phyloP scores from a whole-genome alignment of 2,888 invertebrate species.

The Hirtodrosophila confusa region DNA sequence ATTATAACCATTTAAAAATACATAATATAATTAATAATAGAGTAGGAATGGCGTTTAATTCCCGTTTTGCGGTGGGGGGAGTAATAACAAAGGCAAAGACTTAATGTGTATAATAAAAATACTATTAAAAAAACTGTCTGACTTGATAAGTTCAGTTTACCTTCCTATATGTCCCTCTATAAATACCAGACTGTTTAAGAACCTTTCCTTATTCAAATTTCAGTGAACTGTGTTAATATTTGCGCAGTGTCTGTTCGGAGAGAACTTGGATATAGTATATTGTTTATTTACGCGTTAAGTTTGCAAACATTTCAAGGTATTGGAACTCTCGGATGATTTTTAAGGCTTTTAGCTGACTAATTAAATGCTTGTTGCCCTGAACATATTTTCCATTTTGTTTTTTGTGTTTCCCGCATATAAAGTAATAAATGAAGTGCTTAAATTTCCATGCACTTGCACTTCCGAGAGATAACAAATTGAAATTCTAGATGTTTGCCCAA shows the following conservation, averaged over 20 bases:
- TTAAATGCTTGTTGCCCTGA: conserved; percentile 26
- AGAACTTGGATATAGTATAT: background rate
- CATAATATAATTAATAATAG: conserved; percentile 23
- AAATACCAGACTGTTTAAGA: conserved; percentile 15
- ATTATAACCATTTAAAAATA: conserved; percentile 12
- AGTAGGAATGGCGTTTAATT: background rate
- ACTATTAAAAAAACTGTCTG: conserved; percentile 5
- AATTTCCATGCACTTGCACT: conserved; percentile 66
- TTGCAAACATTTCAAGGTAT: conserved; percentile 40
- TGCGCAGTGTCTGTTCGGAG: conserved; percentile 18
- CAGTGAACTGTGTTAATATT: conserved; percentile 49
- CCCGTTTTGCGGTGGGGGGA: background rate
- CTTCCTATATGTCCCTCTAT: background rate
- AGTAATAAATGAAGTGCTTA: conserved; percentile 27
- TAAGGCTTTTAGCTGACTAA: conserved; percentile 49
- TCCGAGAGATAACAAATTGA: conserved; percentile 71
- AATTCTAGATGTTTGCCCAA: conserved; percentile 67
- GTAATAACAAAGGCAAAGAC: background rate
- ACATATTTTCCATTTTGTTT: conserved; percentile 30
- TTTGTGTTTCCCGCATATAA: background rate
- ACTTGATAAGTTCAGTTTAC: conserved; percentile 21
- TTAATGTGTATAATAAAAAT: no score
- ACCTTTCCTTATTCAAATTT: conserved; percentile 46
- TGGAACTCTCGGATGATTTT: conserved; percentile 2
- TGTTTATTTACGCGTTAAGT: conserved; percentile 43